Evolutionary conservation across 2,888 invertebrate species (phyloP), one percentile per base, ranked within the genome.

Genomic region (Tolmerus cingulatus): DNA sequence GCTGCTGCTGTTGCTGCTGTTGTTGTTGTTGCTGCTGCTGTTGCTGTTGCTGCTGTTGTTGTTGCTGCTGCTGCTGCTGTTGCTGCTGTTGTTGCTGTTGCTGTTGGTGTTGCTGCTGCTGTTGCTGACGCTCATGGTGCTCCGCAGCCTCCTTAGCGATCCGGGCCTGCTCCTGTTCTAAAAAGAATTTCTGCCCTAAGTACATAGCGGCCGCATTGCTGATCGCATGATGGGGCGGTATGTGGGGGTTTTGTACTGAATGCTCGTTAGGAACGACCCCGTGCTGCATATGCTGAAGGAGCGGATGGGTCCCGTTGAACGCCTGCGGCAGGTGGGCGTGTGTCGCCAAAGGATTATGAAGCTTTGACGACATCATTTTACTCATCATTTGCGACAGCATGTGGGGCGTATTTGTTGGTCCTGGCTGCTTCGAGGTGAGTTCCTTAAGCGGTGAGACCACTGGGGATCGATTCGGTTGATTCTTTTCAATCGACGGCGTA

Each of bases 141-240:
- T 93, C 95, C 88, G 93, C 94, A 78, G 95, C 94, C 92, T 95
- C 94, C 90, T 95, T 95, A 30, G 95, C 96, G 92, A 96, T 94
- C 89, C 96, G 94, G 30, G 95, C 96, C 91, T 82, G 82, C 23
- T 96, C 96, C 91, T 96, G 96, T 92, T 97, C 96, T 93, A 96
- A 93, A 91, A 97, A 95, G 90, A 97, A 93, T 91, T 96, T 96
- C 90, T 97, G 96, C 89, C 96, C 96, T 89, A 96, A 94, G 92
- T 97, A 96, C 95, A 96, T 96, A 30, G 95, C 95, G 16, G 94
- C 94, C 34, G 95, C 95, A 89, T 94, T 94, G 91, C 94, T 95
- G 90, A 94, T 94, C 90, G 93, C 94, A 90, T 93, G 95, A 92
- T 94, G 95, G 91, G 94, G 94, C 91, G 94, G 94, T 90, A 94